Evolutionary conservation across 2,797 vertebrate genomes (phyloP).

Genomic region (Picus viridis): DNA sequence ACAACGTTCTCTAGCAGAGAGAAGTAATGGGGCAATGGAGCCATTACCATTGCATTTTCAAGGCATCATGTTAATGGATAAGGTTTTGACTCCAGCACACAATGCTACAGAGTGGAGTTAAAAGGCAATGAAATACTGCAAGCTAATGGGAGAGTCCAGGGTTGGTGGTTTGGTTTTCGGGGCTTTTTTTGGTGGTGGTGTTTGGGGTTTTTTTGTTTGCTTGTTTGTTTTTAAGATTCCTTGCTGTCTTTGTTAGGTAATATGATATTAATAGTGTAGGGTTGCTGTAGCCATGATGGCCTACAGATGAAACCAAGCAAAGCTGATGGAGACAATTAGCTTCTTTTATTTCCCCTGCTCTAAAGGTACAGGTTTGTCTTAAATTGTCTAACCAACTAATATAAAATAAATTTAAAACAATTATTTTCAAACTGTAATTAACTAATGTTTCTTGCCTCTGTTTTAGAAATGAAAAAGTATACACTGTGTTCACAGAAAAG

Average conservation of each 20-base stretch:
- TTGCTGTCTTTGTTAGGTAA: not conserved
- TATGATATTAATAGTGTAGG: not conserved
- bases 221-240: not conserved
- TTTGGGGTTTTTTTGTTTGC: too few relatives aligned
- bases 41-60: not conserved
- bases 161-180: not conserved
- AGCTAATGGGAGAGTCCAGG: not conserved
- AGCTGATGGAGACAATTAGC: not conserved
- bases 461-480: not conserved
- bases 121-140: not conserved
- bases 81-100: not conserved
- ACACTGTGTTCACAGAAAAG: not conserved
- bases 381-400: not conserved
- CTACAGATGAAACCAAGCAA: not conserved
- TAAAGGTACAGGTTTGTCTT: not conserved
- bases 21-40: constrained; percentile 73
- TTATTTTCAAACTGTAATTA: not conserved
- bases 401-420: not conserved
- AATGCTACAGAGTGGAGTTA: not conserved
- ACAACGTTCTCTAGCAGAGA: constrained; percentile 80
- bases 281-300: not conserved
- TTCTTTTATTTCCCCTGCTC: not conserved
- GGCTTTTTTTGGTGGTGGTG: too few relatives aligned
- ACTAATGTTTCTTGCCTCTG: not conserved
- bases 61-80: not conserved